These are phyloP conservation scores for Chitala chitala DNA, from an alignment of 2,113 vertebrate species.

Conservation along the genomic window DNA sequence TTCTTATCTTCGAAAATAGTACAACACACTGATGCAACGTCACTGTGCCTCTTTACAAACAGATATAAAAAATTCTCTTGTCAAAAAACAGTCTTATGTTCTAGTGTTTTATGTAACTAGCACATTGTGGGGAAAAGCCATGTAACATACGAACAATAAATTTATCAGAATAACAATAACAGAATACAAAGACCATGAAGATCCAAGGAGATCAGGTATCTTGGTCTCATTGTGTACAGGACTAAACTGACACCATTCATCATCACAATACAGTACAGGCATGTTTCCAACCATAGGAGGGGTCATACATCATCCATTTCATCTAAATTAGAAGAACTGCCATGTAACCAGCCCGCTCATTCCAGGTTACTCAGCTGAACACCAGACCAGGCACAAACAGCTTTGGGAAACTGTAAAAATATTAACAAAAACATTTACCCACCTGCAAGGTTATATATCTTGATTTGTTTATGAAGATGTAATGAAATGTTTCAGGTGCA, in stretches of 20 bases:
- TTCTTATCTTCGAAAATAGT: too few relatives aligned
- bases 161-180: slow-evolving; percentile 16
- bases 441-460: slow-evolving; percentile 54
- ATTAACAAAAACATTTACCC: too few relatives aligned
- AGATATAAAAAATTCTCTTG: too few relatives aligned
- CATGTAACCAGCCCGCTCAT: slow-evolving; percentile 44
- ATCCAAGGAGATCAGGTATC: slow-evolving; percentile 51
- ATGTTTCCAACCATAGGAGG: slow-evolving; percentile 45
- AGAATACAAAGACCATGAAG: too few relatives aligned
- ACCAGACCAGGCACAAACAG: too few relatives aligned
- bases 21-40: too few relatives aligned
- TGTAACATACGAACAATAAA: too few relatives aligned
- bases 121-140: too few relatives aligned
- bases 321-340: slow-evolving; percentile 50
- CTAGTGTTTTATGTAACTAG: too few relatives aligned
- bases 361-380: slow-evolving; percentile 24
- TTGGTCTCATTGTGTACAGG: slow-evolving; percentile 48
- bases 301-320: slow-evolving; percentile 59
- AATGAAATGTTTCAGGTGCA: background rate
- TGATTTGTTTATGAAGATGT: slow-evolving; percentile 48
- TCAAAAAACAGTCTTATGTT: too few relatives aligned
- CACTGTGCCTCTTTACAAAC: too few relatives aligned
- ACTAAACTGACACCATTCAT: slow-evolving; percentile 63
- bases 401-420: too few relatives aligned
- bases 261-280: slow-evolving; percentile 47